Base-by-base conservation (phyloP, 2,888 invertebrate genomes). In the Chrysina gloriosa region DNA sequence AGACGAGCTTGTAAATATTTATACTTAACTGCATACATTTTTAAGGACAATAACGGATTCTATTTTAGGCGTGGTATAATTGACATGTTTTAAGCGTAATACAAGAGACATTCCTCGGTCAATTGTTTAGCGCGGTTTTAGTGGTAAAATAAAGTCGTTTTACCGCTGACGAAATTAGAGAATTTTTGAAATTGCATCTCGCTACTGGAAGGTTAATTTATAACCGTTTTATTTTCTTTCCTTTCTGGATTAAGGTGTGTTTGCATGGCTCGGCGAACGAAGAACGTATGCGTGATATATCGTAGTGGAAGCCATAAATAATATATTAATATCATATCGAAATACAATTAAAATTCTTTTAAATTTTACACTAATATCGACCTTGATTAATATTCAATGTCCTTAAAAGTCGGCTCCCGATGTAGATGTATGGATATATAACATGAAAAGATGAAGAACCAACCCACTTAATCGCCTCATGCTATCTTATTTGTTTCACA, bases 331-430 rank as follows among this genome's bases (percentile, higher is more conserved):
- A 58, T 58, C 58, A 39, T 58, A 58, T 58, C n/a, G 58, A 58
- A 39, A 25, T 58, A 58, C 42, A 58, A 58, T 58, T 58, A 58
- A 58, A 58, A 58, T 58, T 58, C 58, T 58, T 58, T 58, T 14
- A 52, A 58, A 58, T 11, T 23, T 25, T 27, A 42, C 58, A 42
- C 27, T 39, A 58, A 58, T 58, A 42, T 58, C 25, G 9, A 16
- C 58, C 58, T 58, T 42, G 58, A 58, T 42, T 56, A 56, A 56
- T 36, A 56, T 56, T 56, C 56, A 42, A 42, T 7, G 58, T 42
- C 39, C 25, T 42, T 58, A 25, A 42, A 58, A 42, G 42, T 9
- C 21, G 7, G 11, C 3, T 29, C 11, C 4, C 2, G 21, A 58
- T 27, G 14, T 58, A 25, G 5, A 39, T 39, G 3, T 9, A 7